phyloP scores from a whole-genome alignment of 2,888 invertebrate species.

The Chymomyza amoena region DNA sequence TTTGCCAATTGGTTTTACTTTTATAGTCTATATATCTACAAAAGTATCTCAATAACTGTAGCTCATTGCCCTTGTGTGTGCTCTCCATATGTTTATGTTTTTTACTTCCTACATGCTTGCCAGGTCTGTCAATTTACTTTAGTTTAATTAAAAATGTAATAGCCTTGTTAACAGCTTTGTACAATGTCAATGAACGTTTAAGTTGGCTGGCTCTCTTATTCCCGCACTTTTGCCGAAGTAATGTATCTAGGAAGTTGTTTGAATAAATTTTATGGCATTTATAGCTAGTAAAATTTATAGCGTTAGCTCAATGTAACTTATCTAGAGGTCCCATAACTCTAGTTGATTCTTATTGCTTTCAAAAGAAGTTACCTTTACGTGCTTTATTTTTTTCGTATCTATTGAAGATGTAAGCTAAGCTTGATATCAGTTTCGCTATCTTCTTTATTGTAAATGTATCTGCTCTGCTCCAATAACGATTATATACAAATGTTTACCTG shows the following conservation, averaged over 20 bases:
- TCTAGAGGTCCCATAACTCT: no score
- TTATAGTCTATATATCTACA: not conserved
- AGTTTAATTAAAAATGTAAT: not conserved
- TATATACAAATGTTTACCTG: no score
- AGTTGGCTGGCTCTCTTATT: not conserved
- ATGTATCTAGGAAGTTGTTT: not conserved
- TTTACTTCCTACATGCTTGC: not conserved
- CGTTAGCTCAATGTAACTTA: no score
- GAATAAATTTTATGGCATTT: no score
- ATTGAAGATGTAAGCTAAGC: no score
- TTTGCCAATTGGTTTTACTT: not conserved
- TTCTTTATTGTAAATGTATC: no score
- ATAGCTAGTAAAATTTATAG: not conserved
- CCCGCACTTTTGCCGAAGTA: not conserved
- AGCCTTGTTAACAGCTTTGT: not conserved
- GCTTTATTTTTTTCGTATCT: no score
- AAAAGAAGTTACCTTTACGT: no score
- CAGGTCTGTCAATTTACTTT: not conserved
- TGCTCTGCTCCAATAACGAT: no score
- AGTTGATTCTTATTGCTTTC: no score
- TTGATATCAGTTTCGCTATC: no score
- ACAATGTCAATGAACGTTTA: not conserved
- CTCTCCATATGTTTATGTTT: not conserved
- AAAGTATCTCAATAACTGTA: not conserved
- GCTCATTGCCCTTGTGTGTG: not conserved